Evolutionary conservation across 2,797 vertebrate species (phyloP), one percentile per base, ranked within the genome.

Genomic region (Tachyglossus aculeatus): DNA sequence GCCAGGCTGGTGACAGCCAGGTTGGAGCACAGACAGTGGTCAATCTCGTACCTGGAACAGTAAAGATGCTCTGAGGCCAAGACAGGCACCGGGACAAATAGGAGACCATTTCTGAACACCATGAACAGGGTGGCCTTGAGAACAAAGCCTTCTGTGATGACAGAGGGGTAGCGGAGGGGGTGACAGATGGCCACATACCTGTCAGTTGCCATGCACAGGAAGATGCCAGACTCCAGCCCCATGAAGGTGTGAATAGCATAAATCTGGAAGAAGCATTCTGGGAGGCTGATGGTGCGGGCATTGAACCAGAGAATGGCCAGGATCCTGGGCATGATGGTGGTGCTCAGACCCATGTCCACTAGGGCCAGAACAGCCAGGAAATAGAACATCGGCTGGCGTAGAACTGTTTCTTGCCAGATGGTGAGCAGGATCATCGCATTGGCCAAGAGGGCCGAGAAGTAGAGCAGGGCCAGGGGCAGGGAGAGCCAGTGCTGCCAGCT

Each of bases 201-300:
- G 39, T 85, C 81, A 19, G 88, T 12, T 21, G 78, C 80, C 87
- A 77, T 80, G 33, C 69, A 68, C n/a, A 86, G 38, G 9, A 86
- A 76, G 1, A 77, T 40, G 3, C 64, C 43, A n/a, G 73, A 81
- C 5, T 86, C 86, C 43, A 77, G 55, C 6, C 2, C 3, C 3
- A 77, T 38, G 27, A 67, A 74, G 7, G 21, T 25, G 15, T 82
- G 75, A 4, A 83, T 76, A 41, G 43, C 74, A 44, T 81, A 80
- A 50, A 87, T 86, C 43, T 90, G 81, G 32, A 51, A 44, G 43
- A 83, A 64, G 9, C 88, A 88, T 5, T 62, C 70, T 1, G 18
- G 27, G 9, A 65, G 25, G 3, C 39, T 72, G 36, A 76, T 73
- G 5, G n/a, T 4, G 14, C 79, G 75, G 36, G 67, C 41, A n/a